These are phyloP conservation scores for Apotomis betuletana DNA, from an alignment of 2,888 invertebrate species.

Conservation along the genomic window DNA sequence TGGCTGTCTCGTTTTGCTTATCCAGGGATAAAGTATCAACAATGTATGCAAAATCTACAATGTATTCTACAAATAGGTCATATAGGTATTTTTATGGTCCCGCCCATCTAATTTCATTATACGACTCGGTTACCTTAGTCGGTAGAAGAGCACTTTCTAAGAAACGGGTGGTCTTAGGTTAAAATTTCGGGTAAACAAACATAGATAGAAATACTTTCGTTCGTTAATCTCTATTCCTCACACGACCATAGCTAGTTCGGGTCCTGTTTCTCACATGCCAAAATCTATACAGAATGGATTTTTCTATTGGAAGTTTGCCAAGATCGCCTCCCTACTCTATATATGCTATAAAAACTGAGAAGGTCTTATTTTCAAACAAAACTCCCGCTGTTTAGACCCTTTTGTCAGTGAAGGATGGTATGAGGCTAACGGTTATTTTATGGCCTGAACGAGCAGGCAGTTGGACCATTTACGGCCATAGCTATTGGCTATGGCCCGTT, in stretches of 20 bases:
- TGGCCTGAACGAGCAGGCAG: conserved; percentile 48
- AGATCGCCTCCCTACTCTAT: not conserved
- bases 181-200: no score
- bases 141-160: no score
- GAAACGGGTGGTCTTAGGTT: no score
- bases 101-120: no score
- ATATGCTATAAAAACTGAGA: not conserved
- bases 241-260: not conserved
- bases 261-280: not conserved
- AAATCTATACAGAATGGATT: not conserved
- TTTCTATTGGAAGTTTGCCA: not conserved
- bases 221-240: no score
- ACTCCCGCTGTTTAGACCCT: not conserved
- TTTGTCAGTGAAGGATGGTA: not conserved
- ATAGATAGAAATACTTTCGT: no score
- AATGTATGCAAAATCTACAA: no score
- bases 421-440: conserved; percentile 51
- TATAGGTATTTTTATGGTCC: no score
- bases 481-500: conserved; percentile 43
- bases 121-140: no score
- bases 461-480: conserved; percentile 52
- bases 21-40: not conserved
- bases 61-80: no score
- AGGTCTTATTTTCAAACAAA: not conserved
- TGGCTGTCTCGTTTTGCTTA: not conserved